Evolutionary conservation across 2,797 vertebrate species (phyloP).

Genomic region (Gambusia yucatana): DNA sequence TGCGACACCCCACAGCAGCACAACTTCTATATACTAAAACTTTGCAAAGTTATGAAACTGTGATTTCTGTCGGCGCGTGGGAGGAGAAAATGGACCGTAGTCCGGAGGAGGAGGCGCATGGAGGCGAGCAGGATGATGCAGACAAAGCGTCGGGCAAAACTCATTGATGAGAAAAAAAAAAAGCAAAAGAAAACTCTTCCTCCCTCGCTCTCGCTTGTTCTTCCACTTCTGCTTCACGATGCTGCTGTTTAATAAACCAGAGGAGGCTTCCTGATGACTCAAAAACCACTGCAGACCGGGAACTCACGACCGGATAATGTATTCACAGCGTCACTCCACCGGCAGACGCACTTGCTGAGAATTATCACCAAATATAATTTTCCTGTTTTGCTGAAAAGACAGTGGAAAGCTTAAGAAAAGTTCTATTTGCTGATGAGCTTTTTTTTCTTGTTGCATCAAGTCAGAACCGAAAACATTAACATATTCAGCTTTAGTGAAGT

Average conservation of each 20-base stretch:
- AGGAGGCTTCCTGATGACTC: slow-evolving; percentile 64
- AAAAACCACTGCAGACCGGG: slow-evolving; percentile 31
- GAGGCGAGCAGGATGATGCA: slow-evolving; percentile 58
- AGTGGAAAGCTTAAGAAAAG: neutral
- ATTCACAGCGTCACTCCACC: slow-evolving; percentile 39
- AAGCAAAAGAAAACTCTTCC: slow-evolving; percentile 17
- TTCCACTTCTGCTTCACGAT: slow-evolving; percentile 46
- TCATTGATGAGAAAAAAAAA: slow-evolving; percentile 50
- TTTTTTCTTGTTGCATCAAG: slow-evolving; percentile 32
- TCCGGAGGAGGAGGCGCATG: slow-evolving; percentile 48
- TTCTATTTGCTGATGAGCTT: neutral
- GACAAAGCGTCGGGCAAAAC: slow-evolving; percentile 58
- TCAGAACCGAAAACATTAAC: slow-evolving; percentile 23
- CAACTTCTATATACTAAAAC: slow-evolving; percentile 38
- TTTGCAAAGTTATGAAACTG: slow-evolving; percentile 44
- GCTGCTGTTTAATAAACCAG: slow-evolving; percentile 40
- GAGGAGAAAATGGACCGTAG: slow-evolving; percentile 28
- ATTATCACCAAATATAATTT: slow-evolving; percentile 1
- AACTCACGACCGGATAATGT: slow-evolving; percentile 32
- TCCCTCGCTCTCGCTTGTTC: slow-evolving; percentile 62
- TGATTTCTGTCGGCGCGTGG: slow-evolving; percentile 45
- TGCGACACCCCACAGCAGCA: neutral
- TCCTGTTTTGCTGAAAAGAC: slow-evolving; percentile 4
- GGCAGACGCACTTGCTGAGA: slow-evolving; percentile 1
- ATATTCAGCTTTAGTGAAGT: slow-evolving; percentile 10